Conservation (phyloP, 2,888 invertebrate genomes). For the Bombylius discolor region DNA sequence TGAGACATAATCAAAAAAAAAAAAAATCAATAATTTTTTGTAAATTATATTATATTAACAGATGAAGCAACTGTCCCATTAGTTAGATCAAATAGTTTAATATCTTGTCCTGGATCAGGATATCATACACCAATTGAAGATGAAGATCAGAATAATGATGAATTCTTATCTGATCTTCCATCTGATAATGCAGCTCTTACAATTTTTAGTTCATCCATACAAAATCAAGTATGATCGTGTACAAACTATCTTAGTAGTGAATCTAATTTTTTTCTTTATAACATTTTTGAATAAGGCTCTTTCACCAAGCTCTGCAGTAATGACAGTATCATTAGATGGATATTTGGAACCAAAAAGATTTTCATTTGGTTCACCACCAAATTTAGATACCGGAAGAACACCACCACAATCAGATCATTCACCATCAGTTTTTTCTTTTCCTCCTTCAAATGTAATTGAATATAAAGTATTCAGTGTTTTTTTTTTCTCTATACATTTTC, state of each 20-base stretch:
- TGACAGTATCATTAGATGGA: constrained; percentile 73
- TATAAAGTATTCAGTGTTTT: neutral
- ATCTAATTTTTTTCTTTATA: no score
- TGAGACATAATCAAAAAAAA: no score
- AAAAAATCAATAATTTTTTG: neutral
- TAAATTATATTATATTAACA: neutral
- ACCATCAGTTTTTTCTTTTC: constrained; percentile 74
- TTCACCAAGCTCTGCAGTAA: constrained; percentile 71
- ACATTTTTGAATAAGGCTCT: constrained; percentile 40
- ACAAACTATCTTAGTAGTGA: no score
- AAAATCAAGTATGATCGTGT: constrained; percentile 26
- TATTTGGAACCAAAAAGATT: constrained; percentile 74
- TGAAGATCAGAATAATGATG: constrained; percentile 15
- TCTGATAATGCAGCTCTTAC: constrained; percentile 22
- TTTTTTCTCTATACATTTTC: neutral
- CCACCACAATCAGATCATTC: constrained; percentile 55
- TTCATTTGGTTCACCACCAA: constrained; percentile 65
- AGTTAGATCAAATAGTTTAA: constrained; percentile 43
- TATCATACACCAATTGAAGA: constrained; percentile 69
- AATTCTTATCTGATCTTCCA: constrained; percentile 31
- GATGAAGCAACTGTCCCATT: constrained; percentile 35
- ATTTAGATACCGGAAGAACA: constrained; percentile 55
- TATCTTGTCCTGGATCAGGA: constrained; percentile 50
- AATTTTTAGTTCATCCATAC: constrained; percentile 40
- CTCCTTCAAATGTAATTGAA: constrained; percentile 22